Base-by-base conservation (phyloP, 2,797 vertebrate genomes). In the Nannoperca obscura region DNA sequence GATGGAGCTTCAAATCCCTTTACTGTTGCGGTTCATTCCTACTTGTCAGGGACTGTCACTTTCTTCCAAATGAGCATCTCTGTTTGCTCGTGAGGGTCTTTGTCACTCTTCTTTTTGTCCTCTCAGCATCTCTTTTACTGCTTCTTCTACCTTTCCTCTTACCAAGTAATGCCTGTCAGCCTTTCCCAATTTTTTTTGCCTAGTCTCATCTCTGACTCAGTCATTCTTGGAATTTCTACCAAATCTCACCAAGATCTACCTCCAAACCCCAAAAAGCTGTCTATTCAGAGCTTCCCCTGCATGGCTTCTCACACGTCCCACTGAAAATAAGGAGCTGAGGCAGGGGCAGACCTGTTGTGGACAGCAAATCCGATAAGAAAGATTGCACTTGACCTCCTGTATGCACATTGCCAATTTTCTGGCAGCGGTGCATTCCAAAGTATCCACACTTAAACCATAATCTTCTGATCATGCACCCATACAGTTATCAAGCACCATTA, bases 1-100 rank as follows among this genome's bases (percentile, higher is more conserved):
- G 82, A 90, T 75, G 77, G 73, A 65, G 78, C n/a, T 57, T 77
- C 34, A 58, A 40, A 80, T 82, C 68, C 8, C 71, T 81, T 50
- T 10, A 50, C 64, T 58, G 44, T 63, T 62, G 63, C 19, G 9
- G 61, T 81, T 86, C 76, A 79, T 83, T 66, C 73, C 76, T 69
- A 70, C 64, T 58, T 69, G 57, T 68, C 47, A 65, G 34, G 17
- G 10, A 17, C 17, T 24, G 69, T 72, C 78, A 81, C 55, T 81
- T 79, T 74, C 49, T 32, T 34, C 74, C 52, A 84, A 61, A 7
- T n/a, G 59, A 66, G 69, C 54, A 0, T 46, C 40, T n/a, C 57
- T 30, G 50, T 65, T 82, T 75, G n/a, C 53, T 42, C 46, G 3
- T 22, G 12, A 60, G 38, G 14, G 0, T 44, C 5, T 64, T 73